Percentiles rank a stretch among this genome's conserved stretches.
phyloP scores from a whole-genome alignment of 2,113 vertebrate species.

The Eulacestoma nigropectus region DNA sequence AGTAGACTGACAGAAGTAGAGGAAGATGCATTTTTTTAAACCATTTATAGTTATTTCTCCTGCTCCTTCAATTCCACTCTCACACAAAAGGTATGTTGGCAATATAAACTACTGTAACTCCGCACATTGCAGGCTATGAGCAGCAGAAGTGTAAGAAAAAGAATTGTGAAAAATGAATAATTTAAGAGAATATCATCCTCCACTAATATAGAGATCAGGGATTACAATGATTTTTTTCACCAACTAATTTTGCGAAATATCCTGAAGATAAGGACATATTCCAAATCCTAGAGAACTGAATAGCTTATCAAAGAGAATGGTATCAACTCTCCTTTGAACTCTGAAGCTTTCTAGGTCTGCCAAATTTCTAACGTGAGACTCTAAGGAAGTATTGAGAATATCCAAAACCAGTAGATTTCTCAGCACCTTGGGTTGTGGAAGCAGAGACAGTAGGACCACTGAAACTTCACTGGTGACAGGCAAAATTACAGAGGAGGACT shows the following conservation, averaged over 20 bases:
- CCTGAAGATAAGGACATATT: not conserved
- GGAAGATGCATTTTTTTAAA: not conserved
- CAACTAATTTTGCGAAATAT: not conserved
- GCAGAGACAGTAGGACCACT: not conserved
- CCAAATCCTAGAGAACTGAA: not conserved
- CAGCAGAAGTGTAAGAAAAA: not conserved
- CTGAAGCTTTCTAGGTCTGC: not conserved
- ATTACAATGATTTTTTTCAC: not conserved
- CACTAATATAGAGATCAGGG: not conserved
- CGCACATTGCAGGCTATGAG: not conserved
- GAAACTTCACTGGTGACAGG: not conserved
- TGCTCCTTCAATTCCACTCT: not conserved
- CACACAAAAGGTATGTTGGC: not conserved
- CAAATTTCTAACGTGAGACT: not conserved
- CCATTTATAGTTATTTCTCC: not conserved
- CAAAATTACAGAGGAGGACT: not conserved
- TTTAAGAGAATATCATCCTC: not conserved
- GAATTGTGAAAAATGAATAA: not conserved
- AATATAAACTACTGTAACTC: not conserved
- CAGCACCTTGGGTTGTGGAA: not conserved
- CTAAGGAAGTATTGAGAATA: not conserved
- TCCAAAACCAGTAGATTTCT: not conserved
- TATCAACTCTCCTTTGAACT: not conserved
- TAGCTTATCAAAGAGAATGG: not conserved
- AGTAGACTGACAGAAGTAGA: not conserved